Percentiles rank a stretch among this genome's conserved stretches.
Conservation (phyloP, 2,113 vertebrate species). For the Oophaga pumilio region DNA sequence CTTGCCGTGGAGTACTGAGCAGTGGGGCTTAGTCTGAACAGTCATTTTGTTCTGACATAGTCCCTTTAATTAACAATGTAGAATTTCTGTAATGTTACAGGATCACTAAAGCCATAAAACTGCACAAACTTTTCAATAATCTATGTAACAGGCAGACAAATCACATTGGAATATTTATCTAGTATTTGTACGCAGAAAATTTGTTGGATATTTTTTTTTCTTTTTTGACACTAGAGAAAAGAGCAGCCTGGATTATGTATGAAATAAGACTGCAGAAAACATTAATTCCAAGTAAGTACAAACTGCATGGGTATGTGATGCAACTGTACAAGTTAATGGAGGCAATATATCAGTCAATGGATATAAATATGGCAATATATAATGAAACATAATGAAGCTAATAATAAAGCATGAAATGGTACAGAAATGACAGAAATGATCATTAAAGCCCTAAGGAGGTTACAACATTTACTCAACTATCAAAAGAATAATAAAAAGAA, state of each 20-base stretch:
- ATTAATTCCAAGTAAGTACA: background rate
- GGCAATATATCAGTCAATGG: background rate
- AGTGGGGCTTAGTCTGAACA: no score
- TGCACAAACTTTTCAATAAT: background rate
- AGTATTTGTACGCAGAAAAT: background rate
- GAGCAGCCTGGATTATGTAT: background rate
- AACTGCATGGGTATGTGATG: background rate
- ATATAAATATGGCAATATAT: background rate
- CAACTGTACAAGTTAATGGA: conserved; percentile 6
- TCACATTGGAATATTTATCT: background rate
- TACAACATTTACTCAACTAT: background rate
- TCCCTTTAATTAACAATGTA: no score
- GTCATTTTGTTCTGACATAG: no score
- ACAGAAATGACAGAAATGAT: background rate
- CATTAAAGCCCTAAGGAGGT: background rate
- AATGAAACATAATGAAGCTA: background rate
- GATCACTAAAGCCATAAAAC: background rate
- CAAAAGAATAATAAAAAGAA: background rate
- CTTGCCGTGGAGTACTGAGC: no score
- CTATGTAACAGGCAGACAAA: background rate
- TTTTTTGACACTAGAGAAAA: background rate
- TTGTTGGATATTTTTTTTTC: background rate
- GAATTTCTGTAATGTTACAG: background rate
- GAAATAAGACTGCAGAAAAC: background rate
- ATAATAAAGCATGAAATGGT: background rate